Evolutionary conservation across 2,113 vertebrate genomes (phyloP), one percentile per base, ranked within the genome.

Genomic region (Lampris incognitus): DNA sequence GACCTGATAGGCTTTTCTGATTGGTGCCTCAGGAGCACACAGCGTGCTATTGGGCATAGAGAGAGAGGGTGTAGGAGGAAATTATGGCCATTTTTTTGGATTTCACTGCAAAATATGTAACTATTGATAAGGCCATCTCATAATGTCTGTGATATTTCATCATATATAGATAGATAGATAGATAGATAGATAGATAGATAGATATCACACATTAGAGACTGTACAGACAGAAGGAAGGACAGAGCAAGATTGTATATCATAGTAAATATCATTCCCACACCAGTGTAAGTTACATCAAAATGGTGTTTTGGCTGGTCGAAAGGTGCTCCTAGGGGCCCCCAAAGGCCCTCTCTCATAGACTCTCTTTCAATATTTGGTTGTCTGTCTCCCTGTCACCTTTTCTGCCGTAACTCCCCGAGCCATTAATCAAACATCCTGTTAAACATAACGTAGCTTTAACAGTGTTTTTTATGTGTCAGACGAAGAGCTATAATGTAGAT

Each of bases 1-100:
- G 48, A n/a, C 1, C 51, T 13, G 3, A 10, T 3, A 48, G 39
- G 44, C 55, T 79, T 73, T 1, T 49, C 9, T 78, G 71, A 76
- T 65, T 72, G 65, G 73, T 57, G 70, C 64, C 68, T 64, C 40
- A n/a, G 72, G 76, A 70, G 59, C 39, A 9, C 52, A 76, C 51
- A 71, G 48, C 52, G 48, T 24, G 44, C 48, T 56, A 10, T 44
- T 37, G 56, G 68, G 5, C 69, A 7, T 24, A 10, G 51, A 13
- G 51, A n/a, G 13, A 65, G 70, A 76, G 7, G 0, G 37, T 71
- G 11, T 46, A 48, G 68, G 36, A 36, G 62, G 48, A 51, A 42
- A 49, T 51, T 69, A 2, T 10, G 4, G 50, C 4, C 39, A 38
- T 42, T 4, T 24, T 40, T n/a, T 51, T 1, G 9, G 11, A 39